Evolutionary conservation across 2,888 invertebrate species (phyloP), one percentile per base, ranked within the genome.

Genomic region (Limnephilus marmoratus): DNA sequence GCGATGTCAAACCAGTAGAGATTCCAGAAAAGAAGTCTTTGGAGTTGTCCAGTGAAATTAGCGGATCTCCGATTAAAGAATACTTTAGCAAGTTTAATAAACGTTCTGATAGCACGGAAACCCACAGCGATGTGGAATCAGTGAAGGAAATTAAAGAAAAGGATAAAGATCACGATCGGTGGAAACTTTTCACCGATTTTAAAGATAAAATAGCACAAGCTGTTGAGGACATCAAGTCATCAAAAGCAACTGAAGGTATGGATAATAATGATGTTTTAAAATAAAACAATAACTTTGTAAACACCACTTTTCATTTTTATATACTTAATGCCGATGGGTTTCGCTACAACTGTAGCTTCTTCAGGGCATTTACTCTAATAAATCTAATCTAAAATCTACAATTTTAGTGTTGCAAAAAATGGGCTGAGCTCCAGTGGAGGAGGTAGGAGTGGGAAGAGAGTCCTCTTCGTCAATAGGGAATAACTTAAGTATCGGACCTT

Each of bases 141-240:
- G 37, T 90, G 4, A 93, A 92, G 81, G 93, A 93, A 45, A 80
- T 82, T 85, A 93, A 95, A 94, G 95, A 96, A 24, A 96, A 96
- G 3, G 93, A 93, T 82, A 68, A 68, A 68, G 34, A 85, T 95
- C 96, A 97, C 93, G 97, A 97, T 95, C 97, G 97, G 11, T 98
- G 98, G 98, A 97, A 97, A 94, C 96, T 97, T 94, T 97, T 98
- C 93, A 97, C 97, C 93, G 97, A 97, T 94, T 97, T 98, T 92
- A 97, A 96, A 95, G 97, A 97, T 89, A 97, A 98, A 95, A 97
- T 98, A 93, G 97, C 97, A 81, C 98, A 98, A 94, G 98, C 97
- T 81, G 97, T 98, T 88, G 98, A 98, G 94, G 98, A 98, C 93
- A 98, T 97, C 95, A 96, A 98, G 92, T 97, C 97, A 15, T 97